Evolutionary conservation across 2,113 vertebrate genomes (phyloP), one percentile per base, ranked within the genome.

Genomic region (Megatriorchis doriae): DNA sequence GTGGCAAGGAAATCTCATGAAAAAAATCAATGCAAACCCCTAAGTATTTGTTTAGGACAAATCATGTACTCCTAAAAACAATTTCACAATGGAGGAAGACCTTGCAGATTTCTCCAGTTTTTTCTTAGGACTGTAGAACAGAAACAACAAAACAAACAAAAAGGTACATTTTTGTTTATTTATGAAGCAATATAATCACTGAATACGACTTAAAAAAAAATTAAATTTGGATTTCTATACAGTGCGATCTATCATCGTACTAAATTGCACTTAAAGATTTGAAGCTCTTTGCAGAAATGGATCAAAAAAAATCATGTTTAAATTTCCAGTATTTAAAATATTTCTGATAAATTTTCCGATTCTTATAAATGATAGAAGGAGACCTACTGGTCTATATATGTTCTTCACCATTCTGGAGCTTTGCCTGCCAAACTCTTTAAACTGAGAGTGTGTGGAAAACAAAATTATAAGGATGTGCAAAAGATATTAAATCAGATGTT

Each of bases 181-280:
- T 78, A n/a, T 68, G 17, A 95, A 91, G 36, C 15, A 25, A 45
- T 72, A 26, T 36, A 75, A 38, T 79, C 31, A 42, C 22, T 56
- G 36, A 75, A 67, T 78, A 42, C 1, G 50, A 31, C 32, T 59
- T 81, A 6, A 56, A 62, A 80, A 80, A 52, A 48, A 29, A 20
- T 3, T 75, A 31, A 42, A 68, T 52, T 77, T 85, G 22, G 25
- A 48, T 85, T 86, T 93, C 96, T 88, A 22, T 86, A 25, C 58
- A 66, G 43, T 83, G 77, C 63, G 81, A 84, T 95, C 71, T 93
- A 11, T 87, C 72, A 32, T 75, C 25, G 58, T 47, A 27, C 43
- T 89, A 91, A 90, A 96, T 89, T 56, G 77, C 62, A 81, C 36
- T 45, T 79, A 89, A 83, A 91, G 59, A 81, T 93, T 81, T 83